Evolutionary conservation across 2,888 invertebrate genomes (phyloP), one percentile per base, ranked within the genome.

Genomic region (Lasioglossum morio): DNA sequence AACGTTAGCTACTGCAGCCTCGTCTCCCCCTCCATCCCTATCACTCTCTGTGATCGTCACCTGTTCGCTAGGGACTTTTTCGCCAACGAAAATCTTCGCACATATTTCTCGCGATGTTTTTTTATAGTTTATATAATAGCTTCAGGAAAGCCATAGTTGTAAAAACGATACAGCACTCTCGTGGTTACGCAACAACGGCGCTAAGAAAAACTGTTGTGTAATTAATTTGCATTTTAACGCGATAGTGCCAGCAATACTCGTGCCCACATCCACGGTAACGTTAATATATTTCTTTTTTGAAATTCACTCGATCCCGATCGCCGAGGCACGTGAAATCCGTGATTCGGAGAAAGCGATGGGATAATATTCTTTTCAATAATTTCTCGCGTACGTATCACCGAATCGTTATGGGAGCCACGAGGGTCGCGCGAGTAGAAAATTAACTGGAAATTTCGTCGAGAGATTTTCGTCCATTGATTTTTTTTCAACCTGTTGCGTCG

Each of bases 301-400:
- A 60, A 69, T 79, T 83, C 48, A 37, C 12, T 48, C 77, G 60
- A 10, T 69, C 66, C 30, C 23, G 84, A 34, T 75, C 27, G 14
- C 30, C 63, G 48, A 72, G 53, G 72, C 40, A 27, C 66, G 82
- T 57, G 81, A 88, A 82, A 78, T 82, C 66, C 63, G 72, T 72
- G 87, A 90, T 88, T 90, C 79, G 83, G 87, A 83, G 88, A 87
- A 90, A 90, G 87, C 72, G 85, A 82, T 72, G 78, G 60, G 82
- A 14, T 80, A 80, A 83, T 78, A 81, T 83, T 81, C 79, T 87
- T 87, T 83, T 76, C 82, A 69, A 81, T 79, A 69, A 43, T 80
- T 79, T 69, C 73, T 69, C 74, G 48, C 30, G 48, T 75, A 77
- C 72, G 80, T 80, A 83, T 88, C 84, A 82, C 77, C 48, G 79